phyloP scores from a whole-genome alignment of 2,797 vertebrate species.

The Zenarchopterus dispar region DNA sequence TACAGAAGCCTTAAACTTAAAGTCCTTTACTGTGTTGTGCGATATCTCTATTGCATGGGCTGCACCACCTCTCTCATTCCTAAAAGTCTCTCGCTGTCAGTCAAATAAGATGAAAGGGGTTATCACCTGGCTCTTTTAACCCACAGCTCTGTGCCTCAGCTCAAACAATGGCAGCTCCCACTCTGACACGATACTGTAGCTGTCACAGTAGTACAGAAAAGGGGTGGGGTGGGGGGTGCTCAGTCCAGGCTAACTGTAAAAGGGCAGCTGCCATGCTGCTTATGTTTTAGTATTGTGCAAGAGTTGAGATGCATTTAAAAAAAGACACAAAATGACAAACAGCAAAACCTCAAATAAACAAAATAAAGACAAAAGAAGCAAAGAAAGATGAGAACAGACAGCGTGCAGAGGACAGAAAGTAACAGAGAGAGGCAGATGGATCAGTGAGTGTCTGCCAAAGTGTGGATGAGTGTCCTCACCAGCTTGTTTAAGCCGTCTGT shows the following conservation, averaged over 20 bases:
- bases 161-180: constrained; percentile 25
- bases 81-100: constrained; percentile 46
- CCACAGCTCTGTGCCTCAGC: constrained; percentile 1
- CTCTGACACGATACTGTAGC: constrained; percentile 13
- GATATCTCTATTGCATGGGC: constrained; percentile 22
- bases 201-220: constrained; percentile 25
- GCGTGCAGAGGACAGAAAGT: constrained; percentile 7
- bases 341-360: constrained; percentile 22
- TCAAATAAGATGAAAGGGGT: constrained; percentile 36
- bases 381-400: constrained; percentile 7
- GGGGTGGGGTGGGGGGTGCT: constrained; percentile 1
- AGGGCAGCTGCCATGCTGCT: constrained; percentile 2
- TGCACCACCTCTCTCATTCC: constrained; percentile 28
- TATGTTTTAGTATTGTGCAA: constrained; percentile 7
- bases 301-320: not conserved
- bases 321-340: constrained; percentile 21
- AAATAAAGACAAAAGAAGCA: constrained; percentile 8
- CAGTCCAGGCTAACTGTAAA: constrained; percentile 10
- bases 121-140: constrained; percentile 15
- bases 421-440: constrained; percentile 38
- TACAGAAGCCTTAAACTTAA: constrained; percentile 7
- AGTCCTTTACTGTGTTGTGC: not conserved
- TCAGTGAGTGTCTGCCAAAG: constrained; percentile 30
- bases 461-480: constrained; percentile 43
- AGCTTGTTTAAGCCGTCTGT: constrained; percentile 27